Evolutionary conservation across 92 coral and sea anemone genomes (phyloP), one percentile per base, ranked within the genome.

Genomic region (Porites evermanni): DNA sequence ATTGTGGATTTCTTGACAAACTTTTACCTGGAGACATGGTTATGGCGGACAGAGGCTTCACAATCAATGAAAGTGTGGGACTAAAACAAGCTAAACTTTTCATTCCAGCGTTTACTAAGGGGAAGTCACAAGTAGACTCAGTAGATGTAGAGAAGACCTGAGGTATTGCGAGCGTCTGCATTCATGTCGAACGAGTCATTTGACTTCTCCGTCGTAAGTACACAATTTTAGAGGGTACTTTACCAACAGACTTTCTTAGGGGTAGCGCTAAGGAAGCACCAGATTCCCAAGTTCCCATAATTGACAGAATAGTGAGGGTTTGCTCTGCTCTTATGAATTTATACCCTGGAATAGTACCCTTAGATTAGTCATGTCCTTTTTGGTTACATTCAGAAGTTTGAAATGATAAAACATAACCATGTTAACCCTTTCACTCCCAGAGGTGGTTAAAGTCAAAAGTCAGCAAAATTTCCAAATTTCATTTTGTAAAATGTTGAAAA

Each of bases 241-340:
- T 91, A 6, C 96, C 91, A 18, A 82, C 88, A 51, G 96, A 91
- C 61, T 91, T 65, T 47, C 67, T 85, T 8, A 59, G 53, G 50
- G 56, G 78, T 53, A 67, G 23, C 63, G 29, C 89, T 23, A 85
- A 53, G 76, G 83, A 77, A 64, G 67, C 77, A 60, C 84, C 84
- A 14, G 83, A 85, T 8, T 17, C 67, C 13, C 82, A 77, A 70
- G 89, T 85, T 74, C 89, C 77, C 0, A 54, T 88, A 24, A 74
- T 91, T 70, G 92, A 91, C 38, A 1, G 3, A 29, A 29, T 29
- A 29, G 38, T 1, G 38, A 29, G 38, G 38, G 3, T 29, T 29
- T 91, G 92, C 73, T 87, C 92, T 54, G 89, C 94, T 52, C 87
- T 91, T 88, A 86, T 83, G 26, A 90, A 90, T 86, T 61, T 86